phyloP scores from a whole-genome alignment of 2,797 vertebrate genomes.

The Hypotaenidia philippensis region DNA sequence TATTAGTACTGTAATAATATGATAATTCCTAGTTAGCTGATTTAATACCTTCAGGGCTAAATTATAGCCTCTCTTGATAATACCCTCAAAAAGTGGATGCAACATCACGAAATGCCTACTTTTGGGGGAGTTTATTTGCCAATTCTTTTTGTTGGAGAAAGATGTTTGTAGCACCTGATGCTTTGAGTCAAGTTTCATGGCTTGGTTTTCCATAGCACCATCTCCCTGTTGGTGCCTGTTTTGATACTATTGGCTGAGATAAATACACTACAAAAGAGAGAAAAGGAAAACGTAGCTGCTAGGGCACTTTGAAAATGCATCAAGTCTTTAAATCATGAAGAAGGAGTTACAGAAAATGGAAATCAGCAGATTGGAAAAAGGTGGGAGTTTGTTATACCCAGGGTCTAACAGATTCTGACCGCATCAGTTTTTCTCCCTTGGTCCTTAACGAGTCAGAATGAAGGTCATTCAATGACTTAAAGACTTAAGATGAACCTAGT shows the following conservation, averaged over 20 bases:
- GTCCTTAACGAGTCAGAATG: background rate
- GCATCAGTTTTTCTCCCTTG: background rate
- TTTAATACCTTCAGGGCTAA: background rate
- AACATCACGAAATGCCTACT: background rate
- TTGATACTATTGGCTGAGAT: background rate
- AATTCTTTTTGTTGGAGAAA: background rate
- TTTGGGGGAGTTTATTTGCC: background rate
- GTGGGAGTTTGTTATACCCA: background rate
- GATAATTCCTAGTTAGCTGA: background rate
- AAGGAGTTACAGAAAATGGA: background rate
- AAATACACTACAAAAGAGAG: background rate
- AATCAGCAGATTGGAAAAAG: background rate
- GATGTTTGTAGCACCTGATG: background rate
- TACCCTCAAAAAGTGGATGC: background rate
- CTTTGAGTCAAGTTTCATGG: background rate
- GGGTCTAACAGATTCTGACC: background rate
- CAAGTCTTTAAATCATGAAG: background rate
- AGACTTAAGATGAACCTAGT: background rate
- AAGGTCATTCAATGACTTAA: background rate
- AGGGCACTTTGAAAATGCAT: background rate
- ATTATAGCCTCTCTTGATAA: background rate
- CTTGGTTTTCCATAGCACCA: background rate
- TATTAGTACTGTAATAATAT: background rate
- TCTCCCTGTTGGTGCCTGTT: background rate
- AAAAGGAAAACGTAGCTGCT: background rate